Conservation (phyloP, 2,797 vertebrate genomes). For the Synanceia verrucosa region DNA sequence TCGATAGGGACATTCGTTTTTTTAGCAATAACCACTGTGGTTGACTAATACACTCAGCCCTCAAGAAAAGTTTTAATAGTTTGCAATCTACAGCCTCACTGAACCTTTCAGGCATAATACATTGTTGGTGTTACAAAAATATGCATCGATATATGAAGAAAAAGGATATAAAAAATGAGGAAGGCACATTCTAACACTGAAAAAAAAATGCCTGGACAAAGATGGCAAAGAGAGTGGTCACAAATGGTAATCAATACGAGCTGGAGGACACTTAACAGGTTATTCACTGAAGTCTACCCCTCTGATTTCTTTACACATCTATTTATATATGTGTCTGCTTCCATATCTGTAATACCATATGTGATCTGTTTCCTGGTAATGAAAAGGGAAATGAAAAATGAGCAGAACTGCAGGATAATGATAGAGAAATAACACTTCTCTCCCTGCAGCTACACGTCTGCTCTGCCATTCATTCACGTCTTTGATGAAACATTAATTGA, state of each 20-base stretch:
- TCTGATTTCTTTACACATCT: slow-evolving; percentile 1
- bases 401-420: slow-evolving; percentile 43
- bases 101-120: neutral
- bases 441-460: slow-evolving; percentile 45
- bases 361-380: slow-evolving; percentile 23
- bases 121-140: neutral
- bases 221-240: neutral
- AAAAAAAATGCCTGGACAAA: neutral
- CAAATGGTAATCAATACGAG: neutral
- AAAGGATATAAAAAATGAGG: neutral
- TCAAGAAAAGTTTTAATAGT: neutral
- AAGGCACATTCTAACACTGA: neutral
- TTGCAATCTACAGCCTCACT: neutral
- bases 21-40: neutral
- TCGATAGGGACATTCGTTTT: neutral
- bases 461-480: slow-evolving; percentile 44
- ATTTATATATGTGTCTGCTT: slow-evolving; percentile 11
- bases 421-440: slow-evolving; percentile 43
- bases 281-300: neutral
- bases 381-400: slow-evolving; percentile 32
- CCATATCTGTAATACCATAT: slow-evolving; percentile 17
- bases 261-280: neutral
- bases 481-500: slow-evolving; percentile 59
- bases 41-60: neutral
- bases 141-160: neutral